A percentile compares a stretch with the other conserved stretches of the same genome.
Conservation (phyloP, 1,140 invertebrate genomes). For the Scaptomyza montana region DNA sequence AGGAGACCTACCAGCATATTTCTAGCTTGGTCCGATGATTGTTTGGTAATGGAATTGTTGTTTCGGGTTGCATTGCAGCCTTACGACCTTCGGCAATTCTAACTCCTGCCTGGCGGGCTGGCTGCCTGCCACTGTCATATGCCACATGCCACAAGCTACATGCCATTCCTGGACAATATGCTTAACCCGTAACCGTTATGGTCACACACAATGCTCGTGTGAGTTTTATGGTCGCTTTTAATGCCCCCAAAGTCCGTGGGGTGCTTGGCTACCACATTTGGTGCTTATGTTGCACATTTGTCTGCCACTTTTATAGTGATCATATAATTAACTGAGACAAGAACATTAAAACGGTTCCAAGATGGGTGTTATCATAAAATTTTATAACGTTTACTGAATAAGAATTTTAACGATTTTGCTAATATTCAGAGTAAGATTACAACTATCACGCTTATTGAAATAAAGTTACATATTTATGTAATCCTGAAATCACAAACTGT, state of each 20-base stretch:
- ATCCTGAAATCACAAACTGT: not conserved
- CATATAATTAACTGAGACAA: conserved; percentile 14
- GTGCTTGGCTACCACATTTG: conserved; percentile 1
- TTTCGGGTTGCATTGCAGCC: no score
- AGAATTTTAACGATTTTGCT: no score
- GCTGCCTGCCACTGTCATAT: conserved; percentile 11
- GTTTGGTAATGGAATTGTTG: conserved; percentile 15
- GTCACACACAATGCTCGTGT: not conserved
- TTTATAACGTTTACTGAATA: no score
- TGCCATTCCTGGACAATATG: not conserved
- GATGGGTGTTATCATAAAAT: no score
- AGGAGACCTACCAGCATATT: not conserved
- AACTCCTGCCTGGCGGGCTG: not conserved
- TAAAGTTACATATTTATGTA: no score
- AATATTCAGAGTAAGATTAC: no score
- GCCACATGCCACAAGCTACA: not conserved
- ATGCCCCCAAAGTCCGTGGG: not conserved
- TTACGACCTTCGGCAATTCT: conserved; percentile 8
- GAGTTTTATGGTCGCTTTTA: conserved; percentile 12
- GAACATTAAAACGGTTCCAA: not conserved
- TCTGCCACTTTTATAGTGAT: conserved; percentile 21
- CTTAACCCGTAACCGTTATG: conserved; percentile 7
- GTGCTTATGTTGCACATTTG: conserved; percentile 16
- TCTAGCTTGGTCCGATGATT: conserved; percentile 1
- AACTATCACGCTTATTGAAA: no score